These are phyloP conservation scores for Ornithorhynchus anatinus DNA, from an alignment of 2,113 vertebrate species.

Conservation along the genomic window DNA sequence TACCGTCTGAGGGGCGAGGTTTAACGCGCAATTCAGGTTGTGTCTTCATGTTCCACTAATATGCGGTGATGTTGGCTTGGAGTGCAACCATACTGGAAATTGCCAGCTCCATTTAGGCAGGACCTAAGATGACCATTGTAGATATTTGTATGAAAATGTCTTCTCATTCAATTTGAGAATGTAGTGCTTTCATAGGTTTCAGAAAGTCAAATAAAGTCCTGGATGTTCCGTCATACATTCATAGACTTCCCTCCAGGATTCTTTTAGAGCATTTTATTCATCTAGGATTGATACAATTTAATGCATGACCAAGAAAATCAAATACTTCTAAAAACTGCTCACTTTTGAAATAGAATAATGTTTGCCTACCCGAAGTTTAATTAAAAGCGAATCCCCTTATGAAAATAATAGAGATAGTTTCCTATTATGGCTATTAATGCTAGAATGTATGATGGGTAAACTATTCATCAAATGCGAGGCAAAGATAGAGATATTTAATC, in stretches of 20 bases:
- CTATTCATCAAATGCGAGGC: constrained; percentile 15
- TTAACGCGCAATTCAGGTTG: no score
- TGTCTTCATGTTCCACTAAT: no score
- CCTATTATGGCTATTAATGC: constrained; percentile 26
- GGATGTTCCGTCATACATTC: background rate
- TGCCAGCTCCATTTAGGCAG: no score
- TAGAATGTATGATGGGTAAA: constrained; percentile 18
- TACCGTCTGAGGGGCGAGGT: no score
- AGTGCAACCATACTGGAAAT: no score
- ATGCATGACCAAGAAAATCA: constrained; percentile 49
- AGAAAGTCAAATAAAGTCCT: background rate
- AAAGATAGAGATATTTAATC: constrained; percentile 35
- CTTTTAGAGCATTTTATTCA: constrained; percentile 11
- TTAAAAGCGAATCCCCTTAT: constrained; percentile 55
- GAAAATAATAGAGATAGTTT: constrained; percentile 49
- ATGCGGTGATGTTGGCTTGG: no score
- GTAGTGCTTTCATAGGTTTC: background rate
- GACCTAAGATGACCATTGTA: no score
- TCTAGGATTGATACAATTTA: constrained; percentile 41
- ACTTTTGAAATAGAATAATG: constrained; percentile 47
- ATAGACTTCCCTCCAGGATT: constrained; percentile 5
- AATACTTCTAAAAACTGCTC: constrained; percentile 37
- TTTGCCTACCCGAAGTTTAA: constrained; percentile 52
- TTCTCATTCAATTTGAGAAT: background rate
- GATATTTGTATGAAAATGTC: background rate